phyloP scores from a whole-genome alignment of 2,113 vertebrate genomes.

The Dunckerocampus dactyliophorus region DNA sequence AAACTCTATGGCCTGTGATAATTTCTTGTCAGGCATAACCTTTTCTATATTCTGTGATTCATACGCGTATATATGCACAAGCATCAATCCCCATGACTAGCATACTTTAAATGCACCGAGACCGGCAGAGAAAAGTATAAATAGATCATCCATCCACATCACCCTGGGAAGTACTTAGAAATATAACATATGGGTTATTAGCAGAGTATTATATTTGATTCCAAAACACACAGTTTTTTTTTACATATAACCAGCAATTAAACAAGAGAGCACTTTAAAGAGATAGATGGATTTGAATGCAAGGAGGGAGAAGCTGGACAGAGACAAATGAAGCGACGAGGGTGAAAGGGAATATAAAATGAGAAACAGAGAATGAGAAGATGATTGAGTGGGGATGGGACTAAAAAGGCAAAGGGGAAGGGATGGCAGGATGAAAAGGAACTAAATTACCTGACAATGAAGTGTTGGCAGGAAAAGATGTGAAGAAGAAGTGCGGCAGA shows the following conservation, averaged over 20 bases:
- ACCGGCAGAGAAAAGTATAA: conserved; percentile 30
- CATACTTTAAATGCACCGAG: conserved; percentile 5
- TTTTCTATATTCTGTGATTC: conserved; percentile 45
- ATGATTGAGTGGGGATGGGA: conserved; percentile 42
- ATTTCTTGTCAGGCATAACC: conserved; percentile 44
- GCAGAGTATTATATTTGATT: neutral
- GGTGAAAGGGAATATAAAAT: conserved; percentile 27
- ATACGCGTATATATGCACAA: conserved; percentile 38
- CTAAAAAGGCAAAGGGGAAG: conserved; percentile 23
- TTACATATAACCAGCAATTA: neutral
- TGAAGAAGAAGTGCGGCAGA: conserved; percentile 4
- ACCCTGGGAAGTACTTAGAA: neutral
- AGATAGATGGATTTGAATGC: conserved; percentile 17
- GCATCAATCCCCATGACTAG: conserved; percentile 31
- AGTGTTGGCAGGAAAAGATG: conserved; percentile 13
- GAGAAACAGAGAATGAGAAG: conserved; percentile 22
- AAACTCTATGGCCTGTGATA: conserved; percentile 34
- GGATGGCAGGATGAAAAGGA: conserved; percentile 28
- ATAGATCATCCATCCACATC: neutral
- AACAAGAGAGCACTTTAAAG: neutral
- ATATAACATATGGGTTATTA: neutral
- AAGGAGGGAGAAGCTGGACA: conserved; percentile 11
- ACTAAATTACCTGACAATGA: conserved; percentile 36
- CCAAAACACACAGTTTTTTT: neutral
- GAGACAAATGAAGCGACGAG: conserved; percentile 35